phyloP scores from a whole-genome alignment of 2,113 vertebrate genomes.

The Thalassarche chlororhynchos region DNA sequence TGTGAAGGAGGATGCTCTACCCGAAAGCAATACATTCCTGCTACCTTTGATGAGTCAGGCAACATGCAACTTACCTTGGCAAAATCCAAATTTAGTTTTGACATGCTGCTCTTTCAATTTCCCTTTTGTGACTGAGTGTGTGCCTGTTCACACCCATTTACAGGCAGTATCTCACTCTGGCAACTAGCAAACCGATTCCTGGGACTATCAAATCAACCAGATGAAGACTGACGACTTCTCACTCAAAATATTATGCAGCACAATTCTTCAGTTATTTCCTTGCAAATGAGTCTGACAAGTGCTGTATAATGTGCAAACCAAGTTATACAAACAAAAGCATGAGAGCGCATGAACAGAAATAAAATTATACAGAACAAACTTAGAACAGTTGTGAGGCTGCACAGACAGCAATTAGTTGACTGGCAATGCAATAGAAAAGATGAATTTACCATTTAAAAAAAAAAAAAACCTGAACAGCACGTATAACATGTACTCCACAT shows the following conservation, averaged over 20 bases:
- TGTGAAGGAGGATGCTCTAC: neutral
- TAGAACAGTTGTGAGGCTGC: neutral
- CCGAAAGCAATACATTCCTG: neutral
- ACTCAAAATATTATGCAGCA: conserved; percentile 2
- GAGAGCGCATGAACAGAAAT: neutral
- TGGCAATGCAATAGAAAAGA: neutral
- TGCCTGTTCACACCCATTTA: neutral
- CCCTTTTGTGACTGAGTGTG: rapidly evolving
- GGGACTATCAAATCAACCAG: neutral
- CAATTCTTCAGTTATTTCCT: neutral
- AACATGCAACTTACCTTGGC: neutral
- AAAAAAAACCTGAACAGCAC: neutral
- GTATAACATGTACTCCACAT: neutral
- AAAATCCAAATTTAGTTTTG: neutral
- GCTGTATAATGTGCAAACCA: neutral
- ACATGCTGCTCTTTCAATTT: neutral
- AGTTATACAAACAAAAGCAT: conserved; percentile 9
- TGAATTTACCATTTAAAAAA: neutral
- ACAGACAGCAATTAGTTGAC: neutral
- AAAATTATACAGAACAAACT: neutral
- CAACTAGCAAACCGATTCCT: neutral
- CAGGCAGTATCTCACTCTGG: neutral
- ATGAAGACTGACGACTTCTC: neutral
- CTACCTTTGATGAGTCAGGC: neutral
- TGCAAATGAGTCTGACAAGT: neutral